These are phyloP conservation scores for Leguminivora glycinivorella DNA, from an alignment of 1,140 invertebrate species.

Conservation along the genomic window DNA sequence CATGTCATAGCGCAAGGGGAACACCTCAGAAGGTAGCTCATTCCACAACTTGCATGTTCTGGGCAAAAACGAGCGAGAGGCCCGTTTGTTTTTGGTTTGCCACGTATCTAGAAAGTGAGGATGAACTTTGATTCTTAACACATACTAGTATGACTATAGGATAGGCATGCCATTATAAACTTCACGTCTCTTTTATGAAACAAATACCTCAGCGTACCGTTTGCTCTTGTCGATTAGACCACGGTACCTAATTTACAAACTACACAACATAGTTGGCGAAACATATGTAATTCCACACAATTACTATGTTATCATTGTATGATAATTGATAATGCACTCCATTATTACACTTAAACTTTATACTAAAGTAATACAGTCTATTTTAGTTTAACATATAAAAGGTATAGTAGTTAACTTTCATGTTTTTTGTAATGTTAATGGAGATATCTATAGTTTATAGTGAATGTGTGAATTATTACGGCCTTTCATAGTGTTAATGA, in stretches of 20 bases:
- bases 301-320: constrained; percentile 15
- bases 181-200: neutral
- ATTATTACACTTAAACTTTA: neutral
- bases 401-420: neutral
- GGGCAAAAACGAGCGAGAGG: no score
- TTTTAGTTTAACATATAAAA: neutral
- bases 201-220: neutral
- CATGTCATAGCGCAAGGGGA: no score
- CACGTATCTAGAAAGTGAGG: no score
- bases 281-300: constrained; percentile 7
- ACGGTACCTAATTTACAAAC: neutral
- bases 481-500: neutral
- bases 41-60: no score
- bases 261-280: constrained; percentile 13
- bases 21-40: no score
- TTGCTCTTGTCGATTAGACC: neutral
- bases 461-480: neutral
- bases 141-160: neutral
- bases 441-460: neutral
- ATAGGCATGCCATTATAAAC: neutral
- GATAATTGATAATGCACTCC: neutral
- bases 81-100: no score
- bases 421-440: neutral
- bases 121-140: no score
- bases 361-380: neutral